Evolutionary conservation across 1,140 invertebrate species (phyloP).

Genomic region (Bombus affinis): DNA sequence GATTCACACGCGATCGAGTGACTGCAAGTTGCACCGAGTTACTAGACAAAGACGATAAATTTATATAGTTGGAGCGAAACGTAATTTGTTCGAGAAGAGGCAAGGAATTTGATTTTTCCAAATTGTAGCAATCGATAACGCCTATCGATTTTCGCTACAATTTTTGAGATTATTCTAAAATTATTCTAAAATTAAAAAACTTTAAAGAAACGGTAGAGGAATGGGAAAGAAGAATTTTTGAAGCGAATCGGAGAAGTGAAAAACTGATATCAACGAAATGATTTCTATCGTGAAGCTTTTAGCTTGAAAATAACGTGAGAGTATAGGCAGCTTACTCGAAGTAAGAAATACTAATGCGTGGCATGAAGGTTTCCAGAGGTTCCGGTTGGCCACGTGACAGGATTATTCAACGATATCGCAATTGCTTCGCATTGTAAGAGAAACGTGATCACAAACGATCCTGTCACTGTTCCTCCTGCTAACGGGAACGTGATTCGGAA

Average conservation of each 20-base stretch:
- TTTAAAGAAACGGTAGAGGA: no score
- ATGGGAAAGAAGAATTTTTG: not conserved
- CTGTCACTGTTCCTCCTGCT: constrained; percentile 13
- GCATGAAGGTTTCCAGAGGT: not conserved
- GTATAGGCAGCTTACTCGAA: not conserved
- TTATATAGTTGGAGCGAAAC: no score
- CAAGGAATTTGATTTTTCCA: no score
- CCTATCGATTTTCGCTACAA: no score
- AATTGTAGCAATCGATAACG: no score
- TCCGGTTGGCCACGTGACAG: constrained; percentile 7
- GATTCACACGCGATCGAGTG: no score
- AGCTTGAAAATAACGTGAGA: not conserved
- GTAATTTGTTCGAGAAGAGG: no score
- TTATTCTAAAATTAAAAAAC: no score
- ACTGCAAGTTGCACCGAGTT: no score
- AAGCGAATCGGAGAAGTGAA: not conserved
- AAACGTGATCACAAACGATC: constrained; percentile 27
- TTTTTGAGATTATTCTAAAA: no score
- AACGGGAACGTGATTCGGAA: constrained; percentile 31
- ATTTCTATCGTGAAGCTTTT: not conserved
- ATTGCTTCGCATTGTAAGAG: constrained; percentile 2
- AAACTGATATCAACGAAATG: not conserved
- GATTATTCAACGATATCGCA: constrained; percentile 16
- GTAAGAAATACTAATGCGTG: constrained; percentile 19
- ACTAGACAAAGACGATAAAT: no score